Conservation (phyloP, 2,888 invertebrate species). For the Leuctra nigra region DNA sequence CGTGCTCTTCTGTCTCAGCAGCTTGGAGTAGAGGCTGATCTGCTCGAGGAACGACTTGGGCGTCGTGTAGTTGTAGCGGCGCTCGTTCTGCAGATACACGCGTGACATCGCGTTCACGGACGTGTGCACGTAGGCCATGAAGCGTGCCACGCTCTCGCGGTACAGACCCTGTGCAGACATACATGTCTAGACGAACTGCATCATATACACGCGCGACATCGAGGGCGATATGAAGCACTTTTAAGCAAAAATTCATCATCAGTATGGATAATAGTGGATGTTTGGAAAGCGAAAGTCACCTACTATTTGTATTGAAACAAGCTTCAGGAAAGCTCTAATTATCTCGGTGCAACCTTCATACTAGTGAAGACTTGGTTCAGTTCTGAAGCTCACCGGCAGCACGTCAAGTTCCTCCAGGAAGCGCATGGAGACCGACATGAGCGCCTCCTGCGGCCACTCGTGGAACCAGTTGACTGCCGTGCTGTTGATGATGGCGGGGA, state of each 20-base stretch:
- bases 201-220: too few species aligned
- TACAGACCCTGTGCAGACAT: constrained; percentile 49
- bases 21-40: constrained; percentile 84
- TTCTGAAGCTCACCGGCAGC: constrained; percentile 55
- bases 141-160: constrained; percentile 78
- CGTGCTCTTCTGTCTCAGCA: constrained; percentile 74
- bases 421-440: constrained; percentile 85
- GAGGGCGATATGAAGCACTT: too few species aligned
- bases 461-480: constrained; percentile 98
- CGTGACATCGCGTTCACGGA: constrained; percentile 88
- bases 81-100: constrained; percentile 79
- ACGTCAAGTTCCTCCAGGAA: constrained; percentile 77
- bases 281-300: too few species aligned
- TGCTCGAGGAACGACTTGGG: constrained; percentile 96
- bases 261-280: too few species aligned
- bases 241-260: too few species aligned
- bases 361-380: too few species aligned
- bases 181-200: too few species aligned
- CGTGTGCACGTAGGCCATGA: constrained; percentile 93
- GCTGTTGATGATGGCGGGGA: constrained; percentile 92
- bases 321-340: too few species aligned
- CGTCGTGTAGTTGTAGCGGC: constrained; percentile 94
- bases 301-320: background rate
- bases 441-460: constrained; percentile 96
- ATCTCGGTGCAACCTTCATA: too few species aligned